phyloP scores from a whole-genome alignment of 1,140 invertebrate genomes.

The Nixonia krombeini region DNA sequence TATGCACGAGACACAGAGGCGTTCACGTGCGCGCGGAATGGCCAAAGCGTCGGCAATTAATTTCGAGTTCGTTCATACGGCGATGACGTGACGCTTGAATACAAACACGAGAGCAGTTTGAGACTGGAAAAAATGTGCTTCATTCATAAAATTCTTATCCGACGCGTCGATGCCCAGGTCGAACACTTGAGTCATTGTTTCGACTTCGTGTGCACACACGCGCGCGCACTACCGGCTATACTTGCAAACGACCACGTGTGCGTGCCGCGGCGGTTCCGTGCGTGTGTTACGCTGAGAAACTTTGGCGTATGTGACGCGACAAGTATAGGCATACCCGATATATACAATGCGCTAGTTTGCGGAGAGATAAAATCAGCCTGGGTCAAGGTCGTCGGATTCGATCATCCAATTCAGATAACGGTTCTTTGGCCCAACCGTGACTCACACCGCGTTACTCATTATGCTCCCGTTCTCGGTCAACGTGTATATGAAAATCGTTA shows the following conservation, averaged over 20 bases:
- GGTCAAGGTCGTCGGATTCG: slow-evolving; percentile 56
- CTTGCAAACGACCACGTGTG: no score
- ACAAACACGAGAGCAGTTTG: slow-evolving; percentile 9
- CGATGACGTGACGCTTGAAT: slow-evolving; percentile 22
- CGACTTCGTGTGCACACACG: slow-evolving; percentile 10
- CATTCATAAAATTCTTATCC: slow-evolving; percentile 57
- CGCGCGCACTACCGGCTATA: no score
- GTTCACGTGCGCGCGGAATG: neutral
- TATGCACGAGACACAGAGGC: no score
- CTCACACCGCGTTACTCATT: no score
- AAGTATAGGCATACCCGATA: slow-evolving; percentile 15
- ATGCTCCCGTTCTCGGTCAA: no score
- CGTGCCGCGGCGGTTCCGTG: slow-evolving; percentile 5
- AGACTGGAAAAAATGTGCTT: slow-evolving; percentile 33
- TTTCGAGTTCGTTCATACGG: slow-evolving; percentile 40
- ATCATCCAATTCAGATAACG: slow-evolving; percentile 49
- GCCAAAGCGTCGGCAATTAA: slow-evolving; percentile 31
- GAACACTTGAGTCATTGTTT: slow-evolving; percentile 32
- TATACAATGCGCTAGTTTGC: slow-evolving; percentile 28
- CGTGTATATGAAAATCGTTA: no score
- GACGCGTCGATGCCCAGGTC: slow-evolving; percentile 31
- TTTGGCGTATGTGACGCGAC: neutral
- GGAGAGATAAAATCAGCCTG: slow-evolving; percentile 53
- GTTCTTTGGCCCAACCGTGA: no score
- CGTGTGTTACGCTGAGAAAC: slow-evolving; percentile 10